These are phyloP conservation scores for Nothobranchius kuhntae DNA, from an alignment of 2,113 vertebrate species.

Conservation along the genomic window DNA sequence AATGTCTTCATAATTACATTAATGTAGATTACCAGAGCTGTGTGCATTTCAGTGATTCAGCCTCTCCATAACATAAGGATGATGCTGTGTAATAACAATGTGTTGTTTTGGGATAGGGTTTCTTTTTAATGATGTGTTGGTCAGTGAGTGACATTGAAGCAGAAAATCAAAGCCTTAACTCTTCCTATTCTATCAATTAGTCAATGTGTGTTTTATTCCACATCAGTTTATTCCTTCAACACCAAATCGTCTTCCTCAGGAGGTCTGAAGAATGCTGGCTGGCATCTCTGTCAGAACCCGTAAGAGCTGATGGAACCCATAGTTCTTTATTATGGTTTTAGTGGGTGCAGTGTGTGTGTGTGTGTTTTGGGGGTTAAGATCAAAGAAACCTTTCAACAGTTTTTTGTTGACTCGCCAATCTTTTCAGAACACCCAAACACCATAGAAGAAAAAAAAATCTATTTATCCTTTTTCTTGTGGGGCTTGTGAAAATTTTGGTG, in stretches of 20 bases:
- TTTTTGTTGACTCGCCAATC: conserved; percentile 56
- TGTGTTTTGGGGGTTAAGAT: conserved; percentile 17
- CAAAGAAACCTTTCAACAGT: conserved; percentile 50
- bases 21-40: too few species aligned
- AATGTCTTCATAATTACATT: too few species aligned
- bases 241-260: conserved; percentile 13
- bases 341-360: conserved; percentile 22
- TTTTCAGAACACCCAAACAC: conserved; percentile 30
- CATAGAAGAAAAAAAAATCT: conserved; percentile 38
- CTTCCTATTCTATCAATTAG: background rate
- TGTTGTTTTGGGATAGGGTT: too few species aligned
- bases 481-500: conserved; percentile 55
- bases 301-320: conserved; percentile 14
- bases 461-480: conserved; percentile 44
- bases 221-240: conserved; percentile 7
- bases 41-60: too few species aligned
- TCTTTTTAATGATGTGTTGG: too few species aligned
- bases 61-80: too few species aligned
- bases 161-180: background rate
- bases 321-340: conserved; percentile 32
- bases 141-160: too few species aligned
- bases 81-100: too few species aligned
- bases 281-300: conserved; percentile 24
- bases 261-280: conserved; percentile 5
- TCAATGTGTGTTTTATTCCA: background rate